Conservation (phyloP, 2,797 vertebrate genomes). For the Chrysocyon brachyurus region DNA sequence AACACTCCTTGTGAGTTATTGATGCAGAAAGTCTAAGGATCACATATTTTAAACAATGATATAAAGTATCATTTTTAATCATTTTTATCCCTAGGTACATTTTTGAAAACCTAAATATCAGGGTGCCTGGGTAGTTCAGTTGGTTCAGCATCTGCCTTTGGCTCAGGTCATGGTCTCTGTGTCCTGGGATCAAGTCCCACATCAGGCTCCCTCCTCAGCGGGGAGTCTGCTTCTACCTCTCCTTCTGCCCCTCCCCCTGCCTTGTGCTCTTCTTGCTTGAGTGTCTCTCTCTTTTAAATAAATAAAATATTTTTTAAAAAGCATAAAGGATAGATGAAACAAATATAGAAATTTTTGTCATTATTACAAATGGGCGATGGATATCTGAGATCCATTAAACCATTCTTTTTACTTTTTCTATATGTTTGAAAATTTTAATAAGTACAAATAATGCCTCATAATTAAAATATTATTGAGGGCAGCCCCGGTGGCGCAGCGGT, state of each 20-base stretch:
- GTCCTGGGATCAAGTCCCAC: too few species aligned
- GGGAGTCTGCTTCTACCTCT: too few species aligned
- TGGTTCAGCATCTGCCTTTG: too few species aligned
- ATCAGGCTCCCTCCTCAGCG: too few species aligned
- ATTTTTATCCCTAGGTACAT: background rate
- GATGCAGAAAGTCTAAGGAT: background rate
- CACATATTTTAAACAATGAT: background rate
- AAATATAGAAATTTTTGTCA: background rate
- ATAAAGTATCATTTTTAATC: background rate
- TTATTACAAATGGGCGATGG: background rate
- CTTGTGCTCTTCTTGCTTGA: too few species aligned
- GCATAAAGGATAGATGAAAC: background rate
- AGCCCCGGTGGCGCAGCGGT: background rate
- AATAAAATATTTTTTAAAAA: background rate
- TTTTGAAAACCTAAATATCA: background rate
- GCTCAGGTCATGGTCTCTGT: too few species aligned
- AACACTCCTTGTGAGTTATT: background rate
- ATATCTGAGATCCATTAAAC: background rate
- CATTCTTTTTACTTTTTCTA: background rate
- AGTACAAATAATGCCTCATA: background rate
- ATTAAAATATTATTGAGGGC: background rate
- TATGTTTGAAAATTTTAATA: background rate
- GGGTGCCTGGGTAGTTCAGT: too few species aligned
- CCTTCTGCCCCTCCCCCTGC: too few species aligned
- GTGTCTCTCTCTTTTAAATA: too few species aligned